Evolutionary conservation across 2,888 invertebrate genomes (phyloP), one percentile per base, ranked within the genome.

Genomic region (Steinernema carpocapsae): DNA sequence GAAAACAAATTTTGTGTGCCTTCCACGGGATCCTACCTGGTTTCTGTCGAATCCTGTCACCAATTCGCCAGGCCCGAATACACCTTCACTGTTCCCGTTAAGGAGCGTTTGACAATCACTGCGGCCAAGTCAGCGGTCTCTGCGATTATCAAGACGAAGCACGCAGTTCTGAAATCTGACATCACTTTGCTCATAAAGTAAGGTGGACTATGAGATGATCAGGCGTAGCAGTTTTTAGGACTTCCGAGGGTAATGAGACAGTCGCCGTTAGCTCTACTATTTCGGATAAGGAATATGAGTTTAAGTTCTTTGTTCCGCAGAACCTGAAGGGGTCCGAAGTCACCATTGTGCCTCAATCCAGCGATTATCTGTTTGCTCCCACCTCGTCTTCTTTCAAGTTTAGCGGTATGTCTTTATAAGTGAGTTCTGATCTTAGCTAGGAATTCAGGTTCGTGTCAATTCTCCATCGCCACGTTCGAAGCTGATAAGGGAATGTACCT

Each of bases 401-500:
- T 64, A 59, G 71, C 37, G 81, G 79, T 80, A 14, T 1, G 72
- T 12, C 22, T 51, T 51, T 10, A 24, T 7, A 42, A 42, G 10
- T 37, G 19, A 6, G 22, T 19, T 7, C 37, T 46, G 71, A n/a
- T 43, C 46, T 24, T 19, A n/a, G 7, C 37, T 37, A 76, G n/a
- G 37, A 37, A 37, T 37, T 59, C 29, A 76, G 79, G 81, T 1
- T 72, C 75, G 14, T 82, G 81, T 51, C 32, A 72, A 2, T 45
- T 22, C 17, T 56, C 74, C 37, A n/a, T 72, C 10, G 72, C 74
- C 45, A 48, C 71, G 14, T 91, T 94, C 84, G 88, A 89, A 14
- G 93, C 92, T n/a, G 89, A 90, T 59, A 90, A 90, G 75, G 93
- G 93, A 0, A 90, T 92, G 79, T 92, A 93, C 22, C 85, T 91